These are phyloP conservation scores for Aldabrachelys gigantea DNA, from an alignment of 2,113 vertebrate species.

Conservation along the genomic window DNA sequence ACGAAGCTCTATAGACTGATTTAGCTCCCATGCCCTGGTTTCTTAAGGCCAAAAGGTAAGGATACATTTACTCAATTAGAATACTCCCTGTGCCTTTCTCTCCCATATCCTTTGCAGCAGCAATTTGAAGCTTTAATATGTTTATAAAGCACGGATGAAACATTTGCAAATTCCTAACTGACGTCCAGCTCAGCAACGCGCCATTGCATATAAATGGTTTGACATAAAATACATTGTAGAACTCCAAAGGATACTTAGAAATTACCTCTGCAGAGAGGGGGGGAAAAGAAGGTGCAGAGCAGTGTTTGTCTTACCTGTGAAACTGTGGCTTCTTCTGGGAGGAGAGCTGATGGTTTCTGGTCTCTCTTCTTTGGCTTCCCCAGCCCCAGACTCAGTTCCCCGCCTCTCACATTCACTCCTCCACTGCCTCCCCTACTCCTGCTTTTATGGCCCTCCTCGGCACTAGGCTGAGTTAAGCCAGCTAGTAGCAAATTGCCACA, in stretches of 20 bases:
- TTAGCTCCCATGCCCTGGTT: not conserved
- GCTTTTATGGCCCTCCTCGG: conserved; percentile 60
- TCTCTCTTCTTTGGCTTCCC: not conserved
- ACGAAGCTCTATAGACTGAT: not conserved
- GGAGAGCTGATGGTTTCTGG: not conserved
- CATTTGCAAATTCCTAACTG: fast-evolving
- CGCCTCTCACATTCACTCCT: not conserved
- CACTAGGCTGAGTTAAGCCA: not conserved
- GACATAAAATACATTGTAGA: fast-evolving
- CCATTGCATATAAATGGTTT: not conserved
- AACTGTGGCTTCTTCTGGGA: fast-evolving
- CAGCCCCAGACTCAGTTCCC: not conserved
- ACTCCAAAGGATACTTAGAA: not conserved
- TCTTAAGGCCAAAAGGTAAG: not conserved
- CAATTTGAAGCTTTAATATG: not conserved
- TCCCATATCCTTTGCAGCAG: not conserved
- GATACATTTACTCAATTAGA: not conserved
- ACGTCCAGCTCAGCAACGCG: not conserved
- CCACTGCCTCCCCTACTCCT: not conserved
- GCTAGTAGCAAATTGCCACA: conserved; percentile 55
- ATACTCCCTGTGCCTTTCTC: not conserved
- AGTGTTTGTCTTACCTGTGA: conserved; percentile 43
- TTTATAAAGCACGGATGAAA: not conserved
- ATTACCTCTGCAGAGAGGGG: not conserved
- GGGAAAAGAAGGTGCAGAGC: not conserved